Conservation (phyloP, 2,888 invertebrate genomes). For the Endomychus coccineus region DNA sequence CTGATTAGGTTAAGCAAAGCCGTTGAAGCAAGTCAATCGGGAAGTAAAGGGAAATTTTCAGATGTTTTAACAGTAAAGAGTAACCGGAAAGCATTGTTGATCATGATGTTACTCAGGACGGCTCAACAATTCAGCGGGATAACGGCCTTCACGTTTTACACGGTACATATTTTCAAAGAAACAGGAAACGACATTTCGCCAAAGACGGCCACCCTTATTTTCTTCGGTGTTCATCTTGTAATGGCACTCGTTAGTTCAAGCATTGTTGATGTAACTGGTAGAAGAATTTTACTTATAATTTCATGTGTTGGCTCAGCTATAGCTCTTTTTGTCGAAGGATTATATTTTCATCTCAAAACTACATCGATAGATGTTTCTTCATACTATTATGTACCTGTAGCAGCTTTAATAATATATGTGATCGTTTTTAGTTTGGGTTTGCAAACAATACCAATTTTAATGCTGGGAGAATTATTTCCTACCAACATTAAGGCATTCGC, state of each 20-base stretch:
- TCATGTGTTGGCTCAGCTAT: constrained; percentile 44
- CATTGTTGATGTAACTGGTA: constrained; percentile 50
- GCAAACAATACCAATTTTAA: constrained; percentile 46
- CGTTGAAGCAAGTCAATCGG: constrained; percentile 41
- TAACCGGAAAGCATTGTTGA: constrained; percentile 56
- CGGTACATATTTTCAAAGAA: constrained; percentile 45
- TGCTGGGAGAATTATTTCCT: constrained; percentile 49
- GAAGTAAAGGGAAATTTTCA: constrained; percentile 46
- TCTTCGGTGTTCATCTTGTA: constrained; percentile 48
- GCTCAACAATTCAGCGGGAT: constrained; percentile 52
- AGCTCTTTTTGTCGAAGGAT: constrained; percentile 39
- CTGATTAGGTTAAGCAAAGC: constrained; percentile 33
- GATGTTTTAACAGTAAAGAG: constrained; percentile 51
- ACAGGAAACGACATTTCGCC: constrained; percentile 40
- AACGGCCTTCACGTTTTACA: constrained; percentile 54
- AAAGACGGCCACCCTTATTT: constrained; percentile 28
- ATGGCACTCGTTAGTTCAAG: constrained; percentile 49
- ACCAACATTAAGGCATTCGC: constrained; percentile 50
- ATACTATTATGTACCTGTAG: constrained; percentile 42
- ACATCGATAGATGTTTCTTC: constrained; percentile 33
- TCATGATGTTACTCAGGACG: constrained; percentile 52
- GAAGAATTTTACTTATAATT: constrained; percentile 46
- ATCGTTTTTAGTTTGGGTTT: constrained; percentile 46
- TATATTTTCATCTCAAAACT: constrained; percentile 44
- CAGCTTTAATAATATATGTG: constrained; percentile 44